Evolutionary conservation across 2,888 invertebrate species (phyloP).

Genomic region (Trachelus stipa): DNA sequence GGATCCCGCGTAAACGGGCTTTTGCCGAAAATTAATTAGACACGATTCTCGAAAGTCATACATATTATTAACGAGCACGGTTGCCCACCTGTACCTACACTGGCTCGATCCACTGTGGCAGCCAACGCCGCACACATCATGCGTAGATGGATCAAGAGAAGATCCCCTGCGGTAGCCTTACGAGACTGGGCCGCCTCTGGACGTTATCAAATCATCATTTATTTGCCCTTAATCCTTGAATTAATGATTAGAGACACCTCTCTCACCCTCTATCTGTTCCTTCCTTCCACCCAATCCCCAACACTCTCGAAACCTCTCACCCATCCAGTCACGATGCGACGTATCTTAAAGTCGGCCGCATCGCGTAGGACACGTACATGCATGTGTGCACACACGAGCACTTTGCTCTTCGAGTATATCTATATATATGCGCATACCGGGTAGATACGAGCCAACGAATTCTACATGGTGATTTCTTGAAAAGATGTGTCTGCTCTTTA

Average conservation of each 20-base stretch:
- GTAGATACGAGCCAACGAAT: background rate
- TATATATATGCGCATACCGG: background rate
- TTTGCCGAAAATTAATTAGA: conserved; percentile 50
- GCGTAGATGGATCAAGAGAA: conserved; percentile 40
- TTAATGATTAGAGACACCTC: conserved; percentile 62
- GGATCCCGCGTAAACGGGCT: conserved; percentile 19
- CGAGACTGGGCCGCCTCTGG: conserved; percentile 47
- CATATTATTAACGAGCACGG: conserved; percentile 53
- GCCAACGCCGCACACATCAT: conserved; percentile 18
- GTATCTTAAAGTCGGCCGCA: conserved; percentile 58
- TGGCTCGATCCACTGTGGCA: conserved; percentile 11
- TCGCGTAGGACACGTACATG: background rate
- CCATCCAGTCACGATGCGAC: conserved; percentile 53
- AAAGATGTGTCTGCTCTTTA: background rate
- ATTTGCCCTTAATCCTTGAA: conserved; percentile 64
- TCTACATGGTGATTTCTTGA: background rate
- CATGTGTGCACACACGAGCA: background rate
- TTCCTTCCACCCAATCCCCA: background rate
- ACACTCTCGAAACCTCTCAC: conserved; percentile 29
- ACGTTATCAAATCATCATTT: conserved; percentile 66
- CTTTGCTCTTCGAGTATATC: background rate
- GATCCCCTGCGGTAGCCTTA: conserved; percentile 32
- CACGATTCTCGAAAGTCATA: conserved; percentile 50
- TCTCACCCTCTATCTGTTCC: background rate
- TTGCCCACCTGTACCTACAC: conserved; percentile 47